Percentiles rank a stretch among this genome's conserved stretches.
Conservation (phyloP, 1,140 invertebrate species). For the Drosophila triauraria region DNA sequence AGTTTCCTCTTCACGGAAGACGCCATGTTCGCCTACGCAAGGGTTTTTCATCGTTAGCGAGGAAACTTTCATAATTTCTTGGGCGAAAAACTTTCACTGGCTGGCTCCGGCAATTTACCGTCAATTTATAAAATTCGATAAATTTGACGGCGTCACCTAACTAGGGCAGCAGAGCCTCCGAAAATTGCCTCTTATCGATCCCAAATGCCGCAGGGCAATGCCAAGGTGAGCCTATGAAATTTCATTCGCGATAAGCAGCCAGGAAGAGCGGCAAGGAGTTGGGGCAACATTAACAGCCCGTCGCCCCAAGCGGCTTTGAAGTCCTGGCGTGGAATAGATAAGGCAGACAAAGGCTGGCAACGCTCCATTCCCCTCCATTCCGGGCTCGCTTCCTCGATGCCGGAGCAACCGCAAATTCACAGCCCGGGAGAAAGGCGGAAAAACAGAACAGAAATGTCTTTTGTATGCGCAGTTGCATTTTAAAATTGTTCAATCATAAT, state of each 20-base stretch:
- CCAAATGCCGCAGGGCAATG: conserved; percentile 36
- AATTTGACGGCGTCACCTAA: conserved; percentile 43
- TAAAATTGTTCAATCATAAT: conserved; percentile 80
- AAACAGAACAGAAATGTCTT: conserved; percentile 36
- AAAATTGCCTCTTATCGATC: conserved; percentile 59
- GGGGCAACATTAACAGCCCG: conserved; percentile 57
- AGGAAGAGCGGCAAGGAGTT: conserved; percentile 17
- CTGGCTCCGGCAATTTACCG: conserved; percentile 18
- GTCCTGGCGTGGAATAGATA: conserved; percentile 61
- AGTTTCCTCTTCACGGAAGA: conserved; percentile 1
- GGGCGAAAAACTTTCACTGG: conserved; percentile 46
- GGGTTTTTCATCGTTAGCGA: conserved; percentile 12
- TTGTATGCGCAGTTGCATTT: conserved; percentile 58
- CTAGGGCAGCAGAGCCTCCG: conserved; percentile 21
- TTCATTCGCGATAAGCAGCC: conserved; percentile 60
- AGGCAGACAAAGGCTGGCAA: conserved; percentile 28
- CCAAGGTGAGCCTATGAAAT: conserved; percentile 45
- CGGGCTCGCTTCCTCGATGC: conserved; percentile 5
- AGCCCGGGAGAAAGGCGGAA: conserved; percentile 42
- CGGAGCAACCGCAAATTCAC: conserved; percentile 43
- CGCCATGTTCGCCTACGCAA: not conserved
- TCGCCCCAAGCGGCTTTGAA: conserved; percentile 68
- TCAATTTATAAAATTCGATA: conserved; percentile 56
- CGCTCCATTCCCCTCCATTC: not conserved
- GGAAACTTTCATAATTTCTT: conserved; percentile 47